Evolutionary conservation across 2,888 invertebrate species (phyloP).

Genomic region (Lapara coniferarum): DNA sequence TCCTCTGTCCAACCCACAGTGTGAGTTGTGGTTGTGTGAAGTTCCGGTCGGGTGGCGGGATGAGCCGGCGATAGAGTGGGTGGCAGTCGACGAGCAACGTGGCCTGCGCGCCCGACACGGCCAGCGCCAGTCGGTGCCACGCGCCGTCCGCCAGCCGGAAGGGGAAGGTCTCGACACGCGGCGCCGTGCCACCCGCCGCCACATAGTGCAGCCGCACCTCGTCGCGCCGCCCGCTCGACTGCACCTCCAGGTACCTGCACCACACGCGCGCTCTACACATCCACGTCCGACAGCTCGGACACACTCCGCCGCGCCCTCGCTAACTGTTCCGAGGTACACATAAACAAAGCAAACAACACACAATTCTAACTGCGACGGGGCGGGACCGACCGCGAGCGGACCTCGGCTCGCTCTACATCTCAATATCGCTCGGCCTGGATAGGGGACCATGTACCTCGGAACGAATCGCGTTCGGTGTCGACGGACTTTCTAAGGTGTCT

Average conservation of each 20-base stretch:
- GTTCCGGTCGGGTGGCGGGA: slow-evolving; percentile 90
- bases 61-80: slow-evolving; percentile 91
- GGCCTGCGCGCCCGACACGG: slow-evolving; percentile 92
- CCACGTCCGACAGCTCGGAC: slow-evolving; percentile 50
- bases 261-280: slow-evolving; percentile 57
- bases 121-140: slow-evolving; percentile 94
- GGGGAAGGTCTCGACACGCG: slow-evolving; percentile 93
- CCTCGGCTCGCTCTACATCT: slow-evolving; percentile 83
- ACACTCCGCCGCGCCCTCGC: slow-evolving; percentile 62
- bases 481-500: slow-evolving; percentile 63
- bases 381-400: slow-evolving; percentile 69
- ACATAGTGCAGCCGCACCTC: slow-evolving; percentile 94
- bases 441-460: slow-evolving; percentile 85
- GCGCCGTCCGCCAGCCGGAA: slow-evolving; percentile 93
- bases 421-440: slow-evolving; percentile 82
- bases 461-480: slow-evolving; percentile 78
- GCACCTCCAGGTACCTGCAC: slow-evolving; percentile 93
- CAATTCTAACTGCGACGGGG: slow-evolving; percentile 66
- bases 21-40: slow-evolving; percentile 88
- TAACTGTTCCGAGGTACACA: slow-evolving; percentile 84
- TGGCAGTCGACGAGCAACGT: slow-evolving; percentile 94
- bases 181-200: slow-evolving; percentile 83
- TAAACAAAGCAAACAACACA: slow-evolving; percentile 80
- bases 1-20: slow-evolving; percentile 95
- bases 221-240: slow-evolving; percentile 94